A percentile compares a stretch with the other conserved stretches of the same genome.
Conservation (phyloP, 2,888 invertebrate genomes). For the Anticlea derivata region DNA sequence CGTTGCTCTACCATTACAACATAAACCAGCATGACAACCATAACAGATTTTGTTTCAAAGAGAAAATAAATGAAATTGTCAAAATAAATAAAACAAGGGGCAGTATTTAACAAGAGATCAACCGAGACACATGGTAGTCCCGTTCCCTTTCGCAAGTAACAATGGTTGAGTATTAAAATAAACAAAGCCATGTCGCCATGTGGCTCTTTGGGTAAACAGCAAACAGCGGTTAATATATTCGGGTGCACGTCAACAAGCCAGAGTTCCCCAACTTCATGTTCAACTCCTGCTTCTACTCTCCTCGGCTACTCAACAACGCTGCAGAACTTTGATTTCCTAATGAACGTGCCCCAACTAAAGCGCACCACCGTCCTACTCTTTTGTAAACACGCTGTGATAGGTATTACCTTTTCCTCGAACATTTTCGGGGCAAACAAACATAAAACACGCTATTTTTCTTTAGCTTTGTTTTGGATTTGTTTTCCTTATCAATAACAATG, state of each 20-base stretch:
- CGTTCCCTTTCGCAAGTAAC: constrained; percentile 71
- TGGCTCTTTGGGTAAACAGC: constrained; percentile 71
- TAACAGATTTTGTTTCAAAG: constrained; percentile 9
- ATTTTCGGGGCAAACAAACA: constrained; percentile 12
- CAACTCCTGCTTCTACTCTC: constrained; percentile 32
- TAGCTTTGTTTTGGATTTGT: constrained; percentile 4
- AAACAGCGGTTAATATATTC: constrained; percentile 75
- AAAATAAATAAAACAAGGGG: constrained; percentile 19
- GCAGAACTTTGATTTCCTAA: constrained; percentile 58
- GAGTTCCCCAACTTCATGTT: constrained; percentile 38
- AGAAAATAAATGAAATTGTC: constrained; percentile 8
- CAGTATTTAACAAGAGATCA: constrained; percentile 36
- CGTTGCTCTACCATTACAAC: too few relatives aligned
- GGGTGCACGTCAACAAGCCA: constrained; percentile 51
- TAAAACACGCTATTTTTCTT: constrained; percentile 7
- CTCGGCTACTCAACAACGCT: constrained; percentile 41
- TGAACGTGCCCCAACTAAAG: constrained; percentile 47
- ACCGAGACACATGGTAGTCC: constrained; percentile 54
- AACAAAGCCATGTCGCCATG: constrained; percentile 75
- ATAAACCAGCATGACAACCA: not conserved
- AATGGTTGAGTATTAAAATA: constrained; percentile 82
- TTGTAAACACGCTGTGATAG: not conserved
- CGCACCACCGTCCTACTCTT: constrained; percentile 19
- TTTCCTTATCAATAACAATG: constrained; percentile 6
- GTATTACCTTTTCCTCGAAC: constrained; percentile 10